These are phyloP conservation scores for Blastomussa wellsi DNA, from an alignment of 92 coral and sea anemone genomes.

Conservation along the genomic window DNA sequence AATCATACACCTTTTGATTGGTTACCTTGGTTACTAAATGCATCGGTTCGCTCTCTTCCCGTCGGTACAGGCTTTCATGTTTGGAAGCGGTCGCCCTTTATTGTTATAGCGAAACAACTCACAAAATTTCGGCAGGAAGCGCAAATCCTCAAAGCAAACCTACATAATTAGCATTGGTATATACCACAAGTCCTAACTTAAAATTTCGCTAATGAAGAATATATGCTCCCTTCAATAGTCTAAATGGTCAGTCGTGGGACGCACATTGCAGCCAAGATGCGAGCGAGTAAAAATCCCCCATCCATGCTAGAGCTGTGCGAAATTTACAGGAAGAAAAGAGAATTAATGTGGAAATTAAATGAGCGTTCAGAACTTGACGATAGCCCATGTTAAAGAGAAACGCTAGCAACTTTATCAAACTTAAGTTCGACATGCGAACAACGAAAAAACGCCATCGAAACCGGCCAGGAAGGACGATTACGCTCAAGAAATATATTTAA, in stretches of 20 bases:
- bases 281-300: not conserved
- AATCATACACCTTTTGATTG: too few relatives aligned
- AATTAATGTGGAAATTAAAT: not conserved
- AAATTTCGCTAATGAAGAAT: not conserved
- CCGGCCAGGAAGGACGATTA: too few relatives aligned
- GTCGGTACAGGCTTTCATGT: too few relatives aligned
- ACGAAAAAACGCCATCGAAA: too few relatives aligned
- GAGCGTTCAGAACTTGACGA: not conserved
- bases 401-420: too few relatives aligned
- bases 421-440: too few relatives aligned
- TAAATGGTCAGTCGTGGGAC: not conserved
- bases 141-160: not conserved
- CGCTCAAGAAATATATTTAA: too few relatives aligned
- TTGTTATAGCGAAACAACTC: too few relatives aligned
- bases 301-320: not conserved
- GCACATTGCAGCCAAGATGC: not conserved
- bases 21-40: too few relatives aligned
- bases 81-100: too few relatives aligned
- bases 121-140: too few relatives aligned
- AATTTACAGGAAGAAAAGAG: not conserved
- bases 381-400: not conserved
- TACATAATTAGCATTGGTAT: not conserved
- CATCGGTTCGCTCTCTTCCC: too few relatives aligned
- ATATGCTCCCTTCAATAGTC: not conserved
- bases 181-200: not conserved